Conservation (phyloP, 64 coral and sea anemone genomes). For the Acropora tenuis region DNA sequence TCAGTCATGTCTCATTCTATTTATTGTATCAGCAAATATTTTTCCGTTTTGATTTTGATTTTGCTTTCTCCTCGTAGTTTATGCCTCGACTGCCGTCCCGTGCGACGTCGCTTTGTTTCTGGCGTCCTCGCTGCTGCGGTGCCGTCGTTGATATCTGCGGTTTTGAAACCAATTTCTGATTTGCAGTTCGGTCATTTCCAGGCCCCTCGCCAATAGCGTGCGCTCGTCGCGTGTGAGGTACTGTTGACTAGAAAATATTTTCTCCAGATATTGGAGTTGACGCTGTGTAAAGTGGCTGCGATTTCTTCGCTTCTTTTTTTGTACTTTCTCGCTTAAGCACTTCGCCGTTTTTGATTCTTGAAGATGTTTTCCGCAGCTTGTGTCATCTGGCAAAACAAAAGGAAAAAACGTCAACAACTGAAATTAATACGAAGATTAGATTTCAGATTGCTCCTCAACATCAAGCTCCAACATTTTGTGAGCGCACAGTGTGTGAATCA, state of each 20-base stretch:
- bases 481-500: too few relatives aligned
- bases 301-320: slow-evolving; percentile 74
- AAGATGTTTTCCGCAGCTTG: not conserved
- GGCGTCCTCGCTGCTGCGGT: slow-evolving; percentile 43
- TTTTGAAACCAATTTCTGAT: slow-evolving; percentile 98
- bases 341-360: slow-evolving; percentile 20
- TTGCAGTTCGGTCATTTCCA: slow-evolving; percentile 97
- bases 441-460: not conserved
- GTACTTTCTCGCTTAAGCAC: not conserved
- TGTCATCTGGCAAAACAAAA: slow-evolving; percentile 3
- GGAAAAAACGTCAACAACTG: not conserved
- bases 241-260: slow-evolving; percentile 86
- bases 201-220: slow-evolving; percentile 80
- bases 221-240: slow-evolving; percentile 92
- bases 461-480: too few relatives aligned
- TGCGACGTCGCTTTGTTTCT: not conserved
- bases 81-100: not conserved
- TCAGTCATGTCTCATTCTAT: not conserved
- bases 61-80: not conserved
- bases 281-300: slow-evolving; percentile 92
- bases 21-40: not conserved
- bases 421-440: not conserved
- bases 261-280: slow-evolving; percentile 88
- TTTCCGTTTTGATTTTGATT: not conserved
- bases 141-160: slow-evolving; percentile 84